Evolutionary conservation across 2,888 invertebrate species (phyloP), one percentile per base, ranked within the genome.

Genomic region (Elysia crispata): DNA sequence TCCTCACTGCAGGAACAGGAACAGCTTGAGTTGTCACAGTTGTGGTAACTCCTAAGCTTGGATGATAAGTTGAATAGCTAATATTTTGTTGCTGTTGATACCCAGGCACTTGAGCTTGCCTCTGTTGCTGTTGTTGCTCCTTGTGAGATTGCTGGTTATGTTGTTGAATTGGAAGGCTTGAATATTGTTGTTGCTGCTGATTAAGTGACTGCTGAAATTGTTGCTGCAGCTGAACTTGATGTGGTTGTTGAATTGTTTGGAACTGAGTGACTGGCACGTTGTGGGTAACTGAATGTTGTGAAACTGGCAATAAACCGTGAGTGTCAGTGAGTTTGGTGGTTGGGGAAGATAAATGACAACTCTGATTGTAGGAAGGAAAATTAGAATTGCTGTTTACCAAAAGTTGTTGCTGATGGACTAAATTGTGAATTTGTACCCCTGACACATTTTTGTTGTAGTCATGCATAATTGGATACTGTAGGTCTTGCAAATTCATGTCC

Each of bases 1-100:
- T 78, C 82, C 75, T 72, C 80, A 75, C 76, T 81, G 83, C 75
- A 81, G 81, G 70, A 75, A 79, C 75, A 80, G 81, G 76, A 77
- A 79, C 50, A 77, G 79, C 23, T 41, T 41, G 41, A 41, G 41
- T 41, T 41, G 41, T 41, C 11, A 11, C 41, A 41, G 41, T 11
- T 41, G 41, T 41, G 41, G 41, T 11, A 3, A 41, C 41, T 41
- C 41, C 11, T 6, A 41, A 11, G 41, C 11, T 41, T 3, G 41
- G 41, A 6, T 41, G 41, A 41, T 6, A 3, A 11, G 41, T 41
- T 41, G 11, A 41, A 41, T 41, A 41, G 11, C 41, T 41, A 41
- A 41, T 41, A 73, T 60, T 64, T 72, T 23, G 31, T 75, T 20
- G 23, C 49, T 41, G 31, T 23, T 31, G 31, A 23, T 57, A 28